Percentiles rank a stretch among this genome's conserved stretches.
Conservation (phyloP, 2,113 vertebrate genomes). For the Lepidothrix coronata region DNA sequence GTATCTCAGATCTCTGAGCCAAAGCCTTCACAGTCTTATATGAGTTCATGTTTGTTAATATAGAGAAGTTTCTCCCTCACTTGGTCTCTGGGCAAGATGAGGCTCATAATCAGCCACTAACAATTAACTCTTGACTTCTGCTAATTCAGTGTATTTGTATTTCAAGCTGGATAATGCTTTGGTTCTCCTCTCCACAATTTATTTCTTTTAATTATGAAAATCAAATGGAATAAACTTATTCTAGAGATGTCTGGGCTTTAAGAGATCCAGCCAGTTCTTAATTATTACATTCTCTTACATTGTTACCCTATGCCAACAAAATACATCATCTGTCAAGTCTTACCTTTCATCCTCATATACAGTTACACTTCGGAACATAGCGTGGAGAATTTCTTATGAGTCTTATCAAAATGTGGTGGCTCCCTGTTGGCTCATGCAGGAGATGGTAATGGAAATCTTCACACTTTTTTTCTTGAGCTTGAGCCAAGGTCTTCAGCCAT, state of each 20-base stretch:
- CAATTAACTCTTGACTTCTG: background rate
- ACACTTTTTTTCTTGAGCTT: background rate
- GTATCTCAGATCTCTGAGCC: background rate
- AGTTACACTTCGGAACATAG: background rate
- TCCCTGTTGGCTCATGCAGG: background rate
- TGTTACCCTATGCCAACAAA: background rate
- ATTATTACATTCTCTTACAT: background rate
- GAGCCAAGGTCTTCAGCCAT: background rate
- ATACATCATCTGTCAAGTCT: background rate
- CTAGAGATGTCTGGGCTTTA: background rate
- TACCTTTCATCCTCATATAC: background rate
- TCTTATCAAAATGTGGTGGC: background rate
- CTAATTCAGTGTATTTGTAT: background rate
- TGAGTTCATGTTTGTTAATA: background rate
- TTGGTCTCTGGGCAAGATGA: background rate
- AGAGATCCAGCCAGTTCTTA: background rate
- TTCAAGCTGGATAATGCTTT: background rate
- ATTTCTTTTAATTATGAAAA: background rate
- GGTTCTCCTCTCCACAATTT: background rate
- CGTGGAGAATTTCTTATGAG: background rate
- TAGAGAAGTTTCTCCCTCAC: background rate
- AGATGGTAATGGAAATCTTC: background rate
- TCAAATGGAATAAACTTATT: background rate
- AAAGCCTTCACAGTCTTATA: background rate
- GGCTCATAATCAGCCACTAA: background rate